Evolutionary conservation across 2,888 invertebrate species (phyloP), one percentile per base, ranked within the genome.

Genomic region (Nomada fucata): DNA sequence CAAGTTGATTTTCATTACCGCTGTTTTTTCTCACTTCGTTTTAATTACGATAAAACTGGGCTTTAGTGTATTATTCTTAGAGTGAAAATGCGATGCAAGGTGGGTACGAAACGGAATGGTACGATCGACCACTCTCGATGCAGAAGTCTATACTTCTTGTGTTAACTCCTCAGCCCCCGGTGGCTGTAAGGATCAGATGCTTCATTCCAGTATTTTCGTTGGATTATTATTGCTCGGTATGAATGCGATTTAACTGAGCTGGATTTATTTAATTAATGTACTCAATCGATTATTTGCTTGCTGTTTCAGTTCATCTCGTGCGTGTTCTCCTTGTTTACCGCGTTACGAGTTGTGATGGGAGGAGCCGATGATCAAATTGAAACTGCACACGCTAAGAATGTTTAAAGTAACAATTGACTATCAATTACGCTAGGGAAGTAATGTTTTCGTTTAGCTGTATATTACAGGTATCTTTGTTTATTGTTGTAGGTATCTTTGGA

Each of bases 291-390:
- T n/a, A 23, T 9, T 4, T 59, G 0, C 29, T 18, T 11, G 47
- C 42, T 72, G 18, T 74, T 70, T 61, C 42, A 89, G 87, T 89
- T 83, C 50, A 67, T 89, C 18, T 84, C 89, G 1, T 85, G 83
- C 44, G 72, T 82, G 5, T 74, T 84, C 47, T 87, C 89, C 0
- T 74, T 82, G 23, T 89, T 89, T 67, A 85, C 88, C 42, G 79
- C 85, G 15, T 53, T 89, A n/a, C 84, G 86, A 57, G n/a, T 65
- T 2, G 10, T 72, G 2, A 42, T 70, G 23, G 13, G 1, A 0
- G 7, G 69, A 1, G 3, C 29, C 0, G 50, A 29, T 1, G n/a
- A 23, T 10, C 13, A 47, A 13, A 36, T 42, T 83, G 10, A 90
- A 47, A 13, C 11, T 47, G 13, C 47, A 47, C 47, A 47, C 2